These are phyloP conservation scores for Nicator chloris DNA, from an alignment of 2,113 vertebrate genomes.

Conservation along the genomic window DNA sequence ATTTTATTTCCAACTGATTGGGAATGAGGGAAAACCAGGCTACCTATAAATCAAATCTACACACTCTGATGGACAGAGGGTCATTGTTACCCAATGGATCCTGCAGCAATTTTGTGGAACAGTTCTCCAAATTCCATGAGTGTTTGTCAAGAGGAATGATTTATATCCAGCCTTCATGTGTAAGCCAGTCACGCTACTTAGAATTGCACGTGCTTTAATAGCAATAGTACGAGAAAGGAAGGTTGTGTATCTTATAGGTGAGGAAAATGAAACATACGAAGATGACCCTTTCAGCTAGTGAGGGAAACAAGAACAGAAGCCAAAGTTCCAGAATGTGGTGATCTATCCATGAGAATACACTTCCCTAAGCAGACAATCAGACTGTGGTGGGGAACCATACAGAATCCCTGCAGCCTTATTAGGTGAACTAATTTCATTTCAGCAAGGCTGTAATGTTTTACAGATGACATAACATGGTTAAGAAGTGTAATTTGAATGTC, in stretches of 20 bases:
- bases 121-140: neutral
- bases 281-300: neutral
- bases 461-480: conserved; percentile 21
- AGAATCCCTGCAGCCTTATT: conserved; percentile 6
- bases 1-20: neutral
- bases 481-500: conserved; percentile 23
- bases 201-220: neutral
- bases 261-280: neutral
- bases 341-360: neutral
- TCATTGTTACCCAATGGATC: neutral
- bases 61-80: neutral
- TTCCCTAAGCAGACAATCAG: neutral
- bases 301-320: neutral
- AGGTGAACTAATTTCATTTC: conserved; percentile 24
- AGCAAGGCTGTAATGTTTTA: conserved; percentile 25
- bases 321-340: neutral
- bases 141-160: neutral
- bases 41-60: neutral
- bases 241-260: neutral
- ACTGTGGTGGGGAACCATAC: neutral
- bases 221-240: neutral
- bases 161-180: neutral
- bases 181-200: neutral
- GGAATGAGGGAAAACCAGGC: neutral
- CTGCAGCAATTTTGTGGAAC: neutral